These are phyloP conservation scores for Esox niger DNA, from an alignment of 2,113 vertebrate genomes.

Conservation along the genomic window DNA sequence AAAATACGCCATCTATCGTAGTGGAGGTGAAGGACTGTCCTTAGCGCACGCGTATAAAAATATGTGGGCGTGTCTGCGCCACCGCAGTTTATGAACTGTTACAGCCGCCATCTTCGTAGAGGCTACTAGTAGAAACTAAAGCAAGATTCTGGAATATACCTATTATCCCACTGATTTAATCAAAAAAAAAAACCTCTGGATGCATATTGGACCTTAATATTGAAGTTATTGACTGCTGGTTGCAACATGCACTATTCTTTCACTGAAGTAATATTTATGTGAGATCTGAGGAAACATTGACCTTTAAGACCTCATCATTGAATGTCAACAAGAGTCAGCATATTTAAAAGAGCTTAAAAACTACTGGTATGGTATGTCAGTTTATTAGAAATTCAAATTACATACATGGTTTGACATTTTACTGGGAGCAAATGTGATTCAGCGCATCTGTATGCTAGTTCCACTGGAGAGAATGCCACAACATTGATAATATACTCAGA, in stretches of 20 bases:
- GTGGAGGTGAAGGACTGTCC: background rate
- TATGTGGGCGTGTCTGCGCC: background rate
- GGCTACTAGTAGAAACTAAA: slow-evolving; percentile 9
- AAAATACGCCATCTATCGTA: background rate
- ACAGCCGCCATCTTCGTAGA: slow-evolving; percentile 45
- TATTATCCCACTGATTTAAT: too few species aligned
- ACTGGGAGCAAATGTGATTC: slow-evolving; percentile 45
- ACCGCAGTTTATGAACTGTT: slow-evolving; percentile 1
- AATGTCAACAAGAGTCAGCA: background rate
- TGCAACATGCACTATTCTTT: background rate
- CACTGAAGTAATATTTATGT: background rate
- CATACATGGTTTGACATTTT: slow-evolving; percentile 49
- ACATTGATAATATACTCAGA: slow-evolving; percentile 35
- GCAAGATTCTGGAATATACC: too few species aligned
- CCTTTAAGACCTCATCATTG: background rate
- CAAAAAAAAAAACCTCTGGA: too few species aligned
- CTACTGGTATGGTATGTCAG: background rate
- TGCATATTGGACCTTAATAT: background rate
- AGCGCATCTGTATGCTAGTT: slow-evolving; percentile 36
- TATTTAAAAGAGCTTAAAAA: background rate
- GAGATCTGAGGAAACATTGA: background rate
- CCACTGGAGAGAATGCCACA: slow-evolving; percentile 36
- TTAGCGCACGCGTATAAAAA: slow-evolving; percentile 18
- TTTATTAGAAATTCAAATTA: slow-evolving; percentile 6
- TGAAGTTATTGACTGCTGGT: background rate